Conservation (phyloP, 2,113 vertebrate species). For the Mustelus asterias region DNA sequence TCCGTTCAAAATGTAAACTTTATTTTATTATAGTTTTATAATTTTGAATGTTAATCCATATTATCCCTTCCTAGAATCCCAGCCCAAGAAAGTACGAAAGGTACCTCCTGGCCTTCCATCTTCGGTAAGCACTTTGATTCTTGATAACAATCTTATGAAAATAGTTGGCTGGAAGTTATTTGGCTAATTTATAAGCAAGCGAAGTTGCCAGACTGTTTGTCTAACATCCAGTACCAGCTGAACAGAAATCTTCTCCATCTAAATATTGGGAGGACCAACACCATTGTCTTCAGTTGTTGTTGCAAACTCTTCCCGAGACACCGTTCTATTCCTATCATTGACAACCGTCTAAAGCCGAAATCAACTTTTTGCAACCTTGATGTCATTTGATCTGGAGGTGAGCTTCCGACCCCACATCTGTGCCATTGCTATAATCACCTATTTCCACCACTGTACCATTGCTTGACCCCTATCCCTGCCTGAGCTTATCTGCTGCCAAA, state of each 20-base stretch:
- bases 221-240: neutral
- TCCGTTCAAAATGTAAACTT: neutral
- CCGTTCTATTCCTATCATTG: too few species aligned
- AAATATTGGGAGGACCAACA: neutral
- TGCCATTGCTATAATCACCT: too few species aligned
- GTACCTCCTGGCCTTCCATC: conserved; percentile 93
- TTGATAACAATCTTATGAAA: neutral
- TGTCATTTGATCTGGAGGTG: too few species aligned
- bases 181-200: neutral
- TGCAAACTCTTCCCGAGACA: neutral
- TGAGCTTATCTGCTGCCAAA: too few species aligned
- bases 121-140: conserved; percentile 68
- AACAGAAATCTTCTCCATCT: neutral
- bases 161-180: neutral
- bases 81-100: conserved; percentile 97
- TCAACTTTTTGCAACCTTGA: too few species aligned
- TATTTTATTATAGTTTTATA: neutral
- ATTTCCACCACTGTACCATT: too few species aligned
- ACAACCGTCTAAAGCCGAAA: neutral
- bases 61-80: conserved; percentile 63
- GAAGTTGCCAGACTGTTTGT: neutral
- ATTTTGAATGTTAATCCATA: neutral
- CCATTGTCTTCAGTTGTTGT: neutral
- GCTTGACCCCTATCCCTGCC: too few species aligned
- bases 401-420: too few species aligned